phyloP scores from a whole-genome alignment of 1,140 invertebrate species.

The Panagrolaimus sp. region DNA sequence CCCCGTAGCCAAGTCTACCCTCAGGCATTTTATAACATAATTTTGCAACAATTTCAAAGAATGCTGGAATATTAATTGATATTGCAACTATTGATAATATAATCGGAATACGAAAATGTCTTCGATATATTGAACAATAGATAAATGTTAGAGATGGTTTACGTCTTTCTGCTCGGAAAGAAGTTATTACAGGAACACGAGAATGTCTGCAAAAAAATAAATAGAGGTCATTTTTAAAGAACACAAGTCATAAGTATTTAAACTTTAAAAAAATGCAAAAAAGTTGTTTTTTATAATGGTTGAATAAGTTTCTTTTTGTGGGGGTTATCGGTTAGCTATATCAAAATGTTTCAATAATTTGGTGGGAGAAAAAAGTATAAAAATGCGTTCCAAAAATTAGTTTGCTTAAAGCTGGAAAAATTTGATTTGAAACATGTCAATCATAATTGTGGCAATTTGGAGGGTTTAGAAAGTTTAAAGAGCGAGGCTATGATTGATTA shows the following conservation, averaged over 20 bases:
- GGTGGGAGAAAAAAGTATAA: background rate
- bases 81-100: constrained; percentile 36
- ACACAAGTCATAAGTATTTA: too few species aligned
- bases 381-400: background rate
- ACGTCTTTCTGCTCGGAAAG: constrained; percentile 41
- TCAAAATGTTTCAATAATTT: too few species aligned
- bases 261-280: background rate
- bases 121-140: constrained; percentile 39
- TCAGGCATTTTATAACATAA: constrained; percentile 28
- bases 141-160: constrained; percentile 34
- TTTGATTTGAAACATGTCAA: background rate
- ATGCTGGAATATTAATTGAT: constrained; percentile 43
- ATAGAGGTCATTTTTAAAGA: too few species aligned
- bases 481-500: too few species aligned
- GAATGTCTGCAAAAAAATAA: constrained; percentile 25
- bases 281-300: too few species aligned
- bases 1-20: constrained; percentile 28
- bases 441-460: background rate
- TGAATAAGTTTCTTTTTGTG: too few species aligned
- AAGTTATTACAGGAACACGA: constrained; percentile 19
- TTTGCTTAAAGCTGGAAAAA: background rate
- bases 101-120: constrained; percentile 44
- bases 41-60: constrained; percentile 37
- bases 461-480: background rate
- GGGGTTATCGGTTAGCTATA: too few species aligned